phyloP scores from a whole-genome alignment of 2,113 vertebrate species.

The Prunella fulvescens region DNA sequence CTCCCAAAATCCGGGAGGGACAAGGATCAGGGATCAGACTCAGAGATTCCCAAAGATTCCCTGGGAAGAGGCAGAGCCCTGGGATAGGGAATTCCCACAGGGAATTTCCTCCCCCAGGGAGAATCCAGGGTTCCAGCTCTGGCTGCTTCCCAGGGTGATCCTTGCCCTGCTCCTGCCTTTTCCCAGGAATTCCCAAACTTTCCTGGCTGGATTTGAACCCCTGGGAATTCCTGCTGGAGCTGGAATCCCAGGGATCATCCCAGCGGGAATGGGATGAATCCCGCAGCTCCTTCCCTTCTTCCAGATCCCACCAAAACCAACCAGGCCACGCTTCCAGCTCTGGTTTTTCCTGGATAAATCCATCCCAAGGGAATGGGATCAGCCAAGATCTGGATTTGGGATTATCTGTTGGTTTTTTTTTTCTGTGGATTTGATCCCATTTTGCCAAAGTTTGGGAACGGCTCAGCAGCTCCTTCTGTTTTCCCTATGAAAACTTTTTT shows the following conservation, averaged over 20 bases:
- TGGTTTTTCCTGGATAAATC: neutral
- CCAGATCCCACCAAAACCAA: neutral
- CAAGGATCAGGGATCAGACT: neutral
- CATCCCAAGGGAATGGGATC: neutral
- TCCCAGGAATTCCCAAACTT: neutral
- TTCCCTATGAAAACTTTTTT: neutral
- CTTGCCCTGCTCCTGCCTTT: neutral
- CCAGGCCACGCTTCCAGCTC: neutral
- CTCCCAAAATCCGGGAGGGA: neutral
- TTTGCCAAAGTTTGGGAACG: neutral
- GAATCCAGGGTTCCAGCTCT: neutral
- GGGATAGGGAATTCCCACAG: neutral
- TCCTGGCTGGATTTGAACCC: neutral
- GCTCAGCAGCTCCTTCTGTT: neutral
- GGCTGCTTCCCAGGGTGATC: neutral
- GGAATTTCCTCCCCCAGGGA: neutral
- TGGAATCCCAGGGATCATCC: neutral
- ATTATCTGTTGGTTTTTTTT: neutral
- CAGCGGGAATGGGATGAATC: neutral
- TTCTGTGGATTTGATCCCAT: neutral
- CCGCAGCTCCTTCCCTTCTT: neutral
- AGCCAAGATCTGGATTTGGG: neutral
- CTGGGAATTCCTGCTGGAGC: neutral
- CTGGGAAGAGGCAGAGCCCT: neutral
- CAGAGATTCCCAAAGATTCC: neutral